phyloP scores from a whole-genome alignment of 2,113 vertebrate genomes.

The Diphyllodes magnificus region DNA sequence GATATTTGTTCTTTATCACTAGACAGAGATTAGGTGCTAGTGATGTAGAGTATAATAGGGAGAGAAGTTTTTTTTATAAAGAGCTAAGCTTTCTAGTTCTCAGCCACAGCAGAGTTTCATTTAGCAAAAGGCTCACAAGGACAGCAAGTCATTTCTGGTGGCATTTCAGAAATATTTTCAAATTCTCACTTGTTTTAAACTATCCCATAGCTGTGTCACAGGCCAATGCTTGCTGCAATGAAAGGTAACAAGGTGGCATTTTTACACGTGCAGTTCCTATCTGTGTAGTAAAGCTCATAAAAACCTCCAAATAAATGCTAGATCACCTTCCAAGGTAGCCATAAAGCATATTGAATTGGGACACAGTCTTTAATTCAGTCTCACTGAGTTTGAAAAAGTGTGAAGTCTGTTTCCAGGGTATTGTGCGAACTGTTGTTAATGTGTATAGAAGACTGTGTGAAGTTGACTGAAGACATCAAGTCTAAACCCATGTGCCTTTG shows the following conservation, averaged over 20 bases:
- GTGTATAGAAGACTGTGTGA: not conserved
- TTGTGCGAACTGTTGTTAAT: rapidly evolving
- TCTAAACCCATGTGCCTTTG: rapidly evolving
- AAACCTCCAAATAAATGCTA: not conserved
- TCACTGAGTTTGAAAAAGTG: not conserved
- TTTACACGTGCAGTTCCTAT: not conserved
- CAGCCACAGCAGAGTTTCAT: not conserved
- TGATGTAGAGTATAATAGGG: rapidly evolving
- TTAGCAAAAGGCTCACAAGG: not conserved
- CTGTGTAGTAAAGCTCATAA: not conserved
- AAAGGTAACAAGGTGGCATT: not conserved
- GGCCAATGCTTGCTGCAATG: not conserved
- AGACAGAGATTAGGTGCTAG: not conserved
- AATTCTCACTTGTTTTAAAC: not conserved
- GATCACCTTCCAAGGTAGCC: not conserved
- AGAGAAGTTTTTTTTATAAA: not conserved
- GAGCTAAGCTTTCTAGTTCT: not conserved
- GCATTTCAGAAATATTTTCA: not conserved
- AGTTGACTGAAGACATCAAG: not conserved
- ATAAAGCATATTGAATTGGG: not conserved
- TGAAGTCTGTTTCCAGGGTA: not conserved
- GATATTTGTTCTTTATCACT: not conserved
- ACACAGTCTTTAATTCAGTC: not conserved
- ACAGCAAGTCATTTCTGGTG: not conserved
- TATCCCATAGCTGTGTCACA: not conserved